Conservation (phyloP, 1,140 invertebrate genomes). For the Brachionus manjavacas region DNA sequence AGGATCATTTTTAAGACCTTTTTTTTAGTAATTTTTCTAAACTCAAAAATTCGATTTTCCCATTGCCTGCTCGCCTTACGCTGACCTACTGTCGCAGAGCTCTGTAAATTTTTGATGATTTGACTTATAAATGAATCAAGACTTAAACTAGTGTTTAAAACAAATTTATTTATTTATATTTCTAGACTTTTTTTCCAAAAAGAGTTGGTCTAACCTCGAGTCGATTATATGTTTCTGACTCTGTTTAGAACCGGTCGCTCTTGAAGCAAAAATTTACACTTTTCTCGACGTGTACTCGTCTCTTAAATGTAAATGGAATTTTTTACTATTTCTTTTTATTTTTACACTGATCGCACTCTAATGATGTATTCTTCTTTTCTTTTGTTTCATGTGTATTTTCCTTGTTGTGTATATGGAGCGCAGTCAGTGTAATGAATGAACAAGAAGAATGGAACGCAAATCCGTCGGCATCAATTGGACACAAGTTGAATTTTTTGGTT, state of each 20-base stretch:
- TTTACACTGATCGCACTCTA: not conserved
- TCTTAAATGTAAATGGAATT: not conserved
- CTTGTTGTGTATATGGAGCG: not conserved
- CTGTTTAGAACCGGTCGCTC: not conserved
- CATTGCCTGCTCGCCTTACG: not conserved
- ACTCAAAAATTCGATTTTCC: not conserved
- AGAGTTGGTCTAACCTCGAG: not conserved
- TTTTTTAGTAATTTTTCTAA: conserved; percentile 5
- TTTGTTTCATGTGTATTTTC: not conserved
- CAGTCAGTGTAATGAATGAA: not conserved
- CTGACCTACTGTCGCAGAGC: not conserved
- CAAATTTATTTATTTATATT: not conserved
- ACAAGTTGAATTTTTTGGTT: not conserved
- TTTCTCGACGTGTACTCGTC: not conserved
- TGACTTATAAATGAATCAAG: not conserved
- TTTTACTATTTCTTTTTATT: not conserved
- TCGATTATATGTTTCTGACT: not conserved
- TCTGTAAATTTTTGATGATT: not conserved
- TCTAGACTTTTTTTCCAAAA: not conserved
- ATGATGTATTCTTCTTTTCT: not conserved
- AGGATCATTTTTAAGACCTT: not conserved
- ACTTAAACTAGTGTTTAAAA: not conserved
- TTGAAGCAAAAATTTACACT: not conserved
- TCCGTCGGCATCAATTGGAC: not conserved
- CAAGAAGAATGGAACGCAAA: not conserved